Conservation (phyloP, 2,888 invertebrate genomes). For the Gonocerus acuteangulatus region DNA sequence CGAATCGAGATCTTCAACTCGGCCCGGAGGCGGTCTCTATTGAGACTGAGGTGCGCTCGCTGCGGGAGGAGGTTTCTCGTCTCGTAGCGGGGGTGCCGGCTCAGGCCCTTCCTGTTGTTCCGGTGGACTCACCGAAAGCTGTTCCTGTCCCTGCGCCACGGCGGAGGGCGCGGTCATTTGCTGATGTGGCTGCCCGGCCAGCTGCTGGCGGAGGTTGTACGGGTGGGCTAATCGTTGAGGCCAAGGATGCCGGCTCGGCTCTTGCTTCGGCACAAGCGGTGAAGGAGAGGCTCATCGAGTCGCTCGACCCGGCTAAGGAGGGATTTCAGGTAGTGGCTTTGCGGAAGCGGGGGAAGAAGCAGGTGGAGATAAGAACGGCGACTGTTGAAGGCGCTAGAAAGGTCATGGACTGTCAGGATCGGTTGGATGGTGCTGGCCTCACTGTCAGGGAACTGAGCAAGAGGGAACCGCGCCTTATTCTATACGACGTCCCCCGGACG, state of each 20-base stretch:
- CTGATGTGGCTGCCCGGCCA: no score
- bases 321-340: neutral
- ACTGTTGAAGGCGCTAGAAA: neutral
- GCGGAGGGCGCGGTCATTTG: no score
- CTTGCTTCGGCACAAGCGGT: neutral
- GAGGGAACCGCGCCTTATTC: neutral
- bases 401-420: neutral
- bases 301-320: neutral
- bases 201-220: neutral
- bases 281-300: neutral
- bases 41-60: neutral
- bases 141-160: no score
- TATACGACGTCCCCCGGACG: neutral
- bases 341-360: neutral
- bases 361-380: neutral
- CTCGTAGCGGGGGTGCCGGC: no score
- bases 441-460: no score
- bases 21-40: neutral
- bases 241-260: no score
- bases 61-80: no score
- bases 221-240: neutral
- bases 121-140: no score
- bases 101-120: no score
- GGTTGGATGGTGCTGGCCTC: neutral
- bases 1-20: neutral